phyloP scores from a whole-genome alignment of 2,888 invertebrate genomes.

The Athrips mouffetella region DNA sequence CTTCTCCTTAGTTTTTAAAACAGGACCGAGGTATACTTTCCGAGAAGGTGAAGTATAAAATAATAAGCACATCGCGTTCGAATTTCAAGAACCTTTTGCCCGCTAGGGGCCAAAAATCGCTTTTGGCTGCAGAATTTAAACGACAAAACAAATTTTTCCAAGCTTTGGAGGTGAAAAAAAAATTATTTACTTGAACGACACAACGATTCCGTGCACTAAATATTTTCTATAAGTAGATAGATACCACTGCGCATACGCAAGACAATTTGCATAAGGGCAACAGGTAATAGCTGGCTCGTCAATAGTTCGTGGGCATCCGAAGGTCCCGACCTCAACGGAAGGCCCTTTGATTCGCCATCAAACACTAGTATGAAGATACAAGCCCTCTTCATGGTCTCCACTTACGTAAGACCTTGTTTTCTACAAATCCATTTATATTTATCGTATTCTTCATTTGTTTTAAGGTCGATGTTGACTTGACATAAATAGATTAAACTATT shows the following conservation, averaged over 20 bases:
- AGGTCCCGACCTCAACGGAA: constrained; percentile 69
- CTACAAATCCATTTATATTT: background rate
- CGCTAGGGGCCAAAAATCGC: too few species aligned
- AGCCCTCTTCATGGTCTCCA: constrained; percentile 2
- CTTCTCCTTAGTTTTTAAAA: too few species aligned
- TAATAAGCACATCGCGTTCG: too few species aligned
- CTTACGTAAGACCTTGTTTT: constrained; percentile 11
- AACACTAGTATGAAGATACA: constrained; percentile 8
- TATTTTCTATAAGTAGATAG: too few species aligned
- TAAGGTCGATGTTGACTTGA: too few species aligned
- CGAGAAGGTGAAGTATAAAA: too few species aligned
- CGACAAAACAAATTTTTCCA: too few species aligned
- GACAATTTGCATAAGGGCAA: constrained; percentile 71
- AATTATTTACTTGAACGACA: too few species aligned
- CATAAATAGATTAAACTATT: background rate
- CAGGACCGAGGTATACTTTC: too few species aligned
- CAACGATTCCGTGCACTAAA: background rate
- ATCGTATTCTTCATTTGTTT: background rate
- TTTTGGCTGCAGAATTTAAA: too few species aligned
- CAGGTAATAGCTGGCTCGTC: constrained; percentile 51
- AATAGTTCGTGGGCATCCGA: constrained; percentile 49
- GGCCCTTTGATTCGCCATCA: constrained; percentile 68
- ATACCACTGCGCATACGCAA: constrained; percentile 30
- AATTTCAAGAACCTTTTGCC: too few species aligned
- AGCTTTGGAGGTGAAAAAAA: too few species aligned